Percentiles rank a stretch among this genome's conserved stretches.
phyloP scores from a whole-genome alignment of 2,797 vertebrate species.

The Cynodonichthys magdalenae region DNA sequence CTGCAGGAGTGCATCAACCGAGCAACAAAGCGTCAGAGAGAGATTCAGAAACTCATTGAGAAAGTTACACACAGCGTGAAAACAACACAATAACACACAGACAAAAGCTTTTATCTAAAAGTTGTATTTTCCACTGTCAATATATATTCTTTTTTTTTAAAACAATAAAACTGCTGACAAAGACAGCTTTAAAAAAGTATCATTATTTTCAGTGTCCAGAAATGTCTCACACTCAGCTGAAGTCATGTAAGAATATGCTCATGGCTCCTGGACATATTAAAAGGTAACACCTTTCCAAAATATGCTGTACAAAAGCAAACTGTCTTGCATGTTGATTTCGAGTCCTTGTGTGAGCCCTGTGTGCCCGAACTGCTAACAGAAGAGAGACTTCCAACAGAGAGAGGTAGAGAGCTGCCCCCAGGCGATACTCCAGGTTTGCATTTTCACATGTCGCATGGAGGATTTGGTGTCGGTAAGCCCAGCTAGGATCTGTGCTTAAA shows the following conservation, averaged over 20 bases:
- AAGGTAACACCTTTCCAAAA: constrained; percentile 79
- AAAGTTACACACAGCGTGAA: constrained; percentile 87
- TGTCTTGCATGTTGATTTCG: constrained; percentile 77
- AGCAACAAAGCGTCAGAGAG: constrained; percentile 87
- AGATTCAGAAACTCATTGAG: constrained; percentile 88
- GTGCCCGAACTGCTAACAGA: constrained; percentile 56
- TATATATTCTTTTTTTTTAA: constrained; percentile 88
- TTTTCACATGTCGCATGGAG: constrained; percentile 67
- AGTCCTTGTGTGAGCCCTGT: constrained; percentile 69
- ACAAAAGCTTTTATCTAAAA: constrained; percentile 85
- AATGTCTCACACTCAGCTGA: constrained; percentile 74
- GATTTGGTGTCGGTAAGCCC: constrained; percentile 67
- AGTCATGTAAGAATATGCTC: constrained; percentile 78
- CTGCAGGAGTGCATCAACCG: constrained; percentile 93
- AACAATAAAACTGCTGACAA: constrained; percentile 92
- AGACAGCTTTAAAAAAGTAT: constrained; percentile 87
- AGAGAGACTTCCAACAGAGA: constrained; percentile 67
- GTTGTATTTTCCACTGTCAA: constrained; percentile 94
- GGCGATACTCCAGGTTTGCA: constrained; percentile 72
- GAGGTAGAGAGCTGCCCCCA: constrained; percentile 77
- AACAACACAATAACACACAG: constrained; percentile 63
- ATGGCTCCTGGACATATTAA: constrained; percentile 74
- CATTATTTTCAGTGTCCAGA: constrained; percentile 80
- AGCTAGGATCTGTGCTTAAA: constrained; percentile 68
- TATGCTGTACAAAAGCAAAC: constrained; percentile 79